Conservation (phyloP, 1,140 invertebrate genomes). For the Drosophila sucinea region DNA sequence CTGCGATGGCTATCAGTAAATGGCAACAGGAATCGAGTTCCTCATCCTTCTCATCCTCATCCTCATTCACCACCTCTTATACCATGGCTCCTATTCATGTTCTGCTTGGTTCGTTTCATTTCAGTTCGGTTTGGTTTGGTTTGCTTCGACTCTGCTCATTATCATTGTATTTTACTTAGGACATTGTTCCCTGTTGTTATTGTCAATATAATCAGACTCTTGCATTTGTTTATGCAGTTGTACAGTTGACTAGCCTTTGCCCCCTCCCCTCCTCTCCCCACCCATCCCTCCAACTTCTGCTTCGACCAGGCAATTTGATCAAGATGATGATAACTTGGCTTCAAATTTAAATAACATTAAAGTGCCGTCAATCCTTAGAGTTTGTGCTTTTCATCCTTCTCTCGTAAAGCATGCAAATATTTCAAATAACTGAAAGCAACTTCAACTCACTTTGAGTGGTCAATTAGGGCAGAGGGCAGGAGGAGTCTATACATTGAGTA, state of each 20-base stretch:
- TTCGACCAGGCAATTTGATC: conserved; percentile 1
- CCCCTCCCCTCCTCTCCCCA: background rate
- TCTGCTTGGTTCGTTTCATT: background rate
- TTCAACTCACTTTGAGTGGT: too few species aligned
- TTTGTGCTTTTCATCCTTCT: too few species aligned
- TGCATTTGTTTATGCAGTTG: conserved; percentile 70
- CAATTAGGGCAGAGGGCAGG: too few species aligned
- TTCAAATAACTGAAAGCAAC: too few species aligned
- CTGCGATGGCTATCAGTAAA: conserved; percentile 68
- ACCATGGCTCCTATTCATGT: background rate
- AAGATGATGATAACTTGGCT: background rate
- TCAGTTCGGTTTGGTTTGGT: background rate
- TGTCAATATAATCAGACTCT: conserved; percentile 63
- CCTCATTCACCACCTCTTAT: background rate
- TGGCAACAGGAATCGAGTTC: conserved; percentile 49
- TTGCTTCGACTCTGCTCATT: conserved; percentile 32
- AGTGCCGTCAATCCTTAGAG: background rate
- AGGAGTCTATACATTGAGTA: too few species aligned
- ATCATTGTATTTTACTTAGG: conserved; percentile 45
- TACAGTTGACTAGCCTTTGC: conserved; percentile 22
- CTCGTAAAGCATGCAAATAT: too few species aligned
- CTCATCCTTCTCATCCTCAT: conserved; percentile 24
- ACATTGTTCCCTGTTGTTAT: conserved; percentile 34
- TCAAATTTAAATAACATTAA: conserved; percentile 9
- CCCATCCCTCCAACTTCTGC: background rate